phyloP scores from a whole-genome alignment of 2,797 vertebrate species.

The Erpetoichthys calabaricus region DNA sequence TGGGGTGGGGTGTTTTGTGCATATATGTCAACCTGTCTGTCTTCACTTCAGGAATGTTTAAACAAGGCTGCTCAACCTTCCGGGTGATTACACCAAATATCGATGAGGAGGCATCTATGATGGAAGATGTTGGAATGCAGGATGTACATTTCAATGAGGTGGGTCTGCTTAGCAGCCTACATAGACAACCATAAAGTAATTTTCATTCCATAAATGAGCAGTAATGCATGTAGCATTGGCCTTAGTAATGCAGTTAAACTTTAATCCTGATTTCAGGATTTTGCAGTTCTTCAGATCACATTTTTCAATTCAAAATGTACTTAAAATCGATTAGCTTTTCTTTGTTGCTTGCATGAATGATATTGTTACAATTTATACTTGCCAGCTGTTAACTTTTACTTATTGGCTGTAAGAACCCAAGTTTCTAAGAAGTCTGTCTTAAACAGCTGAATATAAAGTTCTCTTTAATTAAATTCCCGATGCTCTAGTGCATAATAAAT shows the following conservation, averaged over 20 bases:
- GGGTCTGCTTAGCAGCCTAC: not conserved
- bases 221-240: not conserved
- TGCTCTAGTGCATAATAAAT: no score
- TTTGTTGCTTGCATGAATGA: no score
- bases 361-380: no score
- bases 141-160: conserved; percentile 98
- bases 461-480: no score
- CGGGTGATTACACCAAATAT: conserved; percentile 88
- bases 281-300: no score
- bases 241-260: not conserved
- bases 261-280: no score
- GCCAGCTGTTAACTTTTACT: no score
- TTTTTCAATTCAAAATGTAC: no score
- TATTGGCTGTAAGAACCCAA: no score
- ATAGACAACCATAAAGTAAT: not conserved
- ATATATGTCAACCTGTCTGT: conserved; percentile 1
- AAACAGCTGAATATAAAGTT: no score
- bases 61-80: conserved; percentile 84
- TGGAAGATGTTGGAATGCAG: conserved; percentile 97
- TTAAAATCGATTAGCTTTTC: no score
- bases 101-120: conserved; percentile 94
- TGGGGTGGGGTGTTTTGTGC: not conserved
- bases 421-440: no score
- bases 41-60: conserved; percentile 71
- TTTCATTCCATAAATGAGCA: not conserved